These are phyloP conservation scores for Ailurus styani DNA, from an alignment of 2,113 vertebrate genomes.

Conservation along the genomic window DNA sequence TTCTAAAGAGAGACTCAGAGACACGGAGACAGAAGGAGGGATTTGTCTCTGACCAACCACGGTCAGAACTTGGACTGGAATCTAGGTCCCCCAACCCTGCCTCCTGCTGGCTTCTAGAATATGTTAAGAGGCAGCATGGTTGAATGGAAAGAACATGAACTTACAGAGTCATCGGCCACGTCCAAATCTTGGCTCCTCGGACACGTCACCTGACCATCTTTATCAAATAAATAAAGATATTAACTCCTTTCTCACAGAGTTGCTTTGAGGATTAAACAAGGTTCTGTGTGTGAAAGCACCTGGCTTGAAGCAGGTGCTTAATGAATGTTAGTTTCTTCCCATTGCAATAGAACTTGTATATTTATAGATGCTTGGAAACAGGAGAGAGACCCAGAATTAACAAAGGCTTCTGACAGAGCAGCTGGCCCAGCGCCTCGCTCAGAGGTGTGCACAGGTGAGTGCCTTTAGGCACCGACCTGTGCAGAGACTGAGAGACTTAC, in stretches of 20 bases:
- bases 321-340: neutral
- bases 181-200: neutral
- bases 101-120: neutral
- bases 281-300: constrained; percentile 13
- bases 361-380: constrained; percentile 38
- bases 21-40: neutral
- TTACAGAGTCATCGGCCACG: neutral
- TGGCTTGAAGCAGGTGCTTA: constrained; percentile 55
- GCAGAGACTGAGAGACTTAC: neutral
- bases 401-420: constrained; percentile 8
- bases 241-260: neutral
- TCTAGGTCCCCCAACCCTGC: rapidly evolving
- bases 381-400: constrained; percentile 6
- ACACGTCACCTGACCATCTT: neutral
- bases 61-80: neutral
- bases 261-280: constrained; percentile 10
- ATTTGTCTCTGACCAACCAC: neutral
- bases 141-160: neutral
- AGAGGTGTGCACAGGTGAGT: constrained; percentile 63
- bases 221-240: neutral
- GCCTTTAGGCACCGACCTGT: constrained; percentile 53
- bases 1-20: neutral
- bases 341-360: neutral
- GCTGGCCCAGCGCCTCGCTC: constrained; percentile 2
- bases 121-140: rapidly evolving